These are phyloP conservation scores for Drosophila paulistorum DNA, from an alignment of 1,140 invertebrate species.

Conservation along the genomic window DNA sequence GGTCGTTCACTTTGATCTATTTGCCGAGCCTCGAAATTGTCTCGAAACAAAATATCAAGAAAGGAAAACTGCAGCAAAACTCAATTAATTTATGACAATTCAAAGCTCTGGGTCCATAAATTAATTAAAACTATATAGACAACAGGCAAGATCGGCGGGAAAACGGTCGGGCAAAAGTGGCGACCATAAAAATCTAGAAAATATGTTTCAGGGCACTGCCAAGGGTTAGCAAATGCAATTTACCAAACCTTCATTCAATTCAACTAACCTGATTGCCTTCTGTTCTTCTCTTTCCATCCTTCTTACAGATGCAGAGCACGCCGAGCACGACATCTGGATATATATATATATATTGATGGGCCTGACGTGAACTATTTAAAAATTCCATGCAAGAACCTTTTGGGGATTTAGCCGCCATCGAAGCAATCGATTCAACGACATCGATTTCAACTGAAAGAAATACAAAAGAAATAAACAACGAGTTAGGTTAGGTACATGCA, in stretches of 20 bases:
- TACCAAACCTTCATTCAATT: constrained; percentile 45
- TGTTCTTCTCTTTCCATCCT: constrained; percentile 14
- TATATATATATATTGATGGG: constrained; percentile 19
- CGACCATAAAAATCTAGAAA: constrained; percentile 58
- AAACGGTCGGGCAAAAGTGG: constrained; percentile 4
- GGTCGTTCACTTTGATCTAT: constrained; percentile 6
- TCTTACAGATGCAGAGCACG: constrained; percentile 70
- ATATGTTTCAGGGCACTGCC: constrained; percentile 38
- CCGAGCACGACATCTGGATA: constrained; percentile 29
- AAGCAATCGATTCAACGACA: constrained; percentile 51
- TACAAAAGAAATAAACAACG: constrained; percentile 3
- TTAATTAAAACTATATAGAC: constrained; percentile 58
- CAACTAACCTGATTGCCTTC: constrained; percentile 40
- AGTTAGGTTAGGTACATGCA: neutral
- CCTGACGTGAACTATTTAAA: constrained; percentile 69
- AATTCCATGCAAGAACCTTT: constrained; percentile 64
- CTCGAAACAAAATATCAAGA: constrained; percentile 10
- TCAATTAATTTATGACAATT: constrained; percentile 66
- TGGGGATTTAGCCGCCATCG: constrained; percentile 46
- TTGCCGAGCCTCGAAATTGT: constrained; percentile 20
- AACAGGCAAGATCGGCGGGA: neutral
- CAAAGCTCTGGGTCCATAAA: constrained; percentile 52
- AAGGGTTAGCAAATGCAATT: constrained; percentile 52
- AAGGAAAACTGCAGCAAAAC: constrained; percentile 12
- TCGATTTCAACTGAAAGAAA: constrained; percentile 18